phyloP scores from a whole-genome alignment of 2,797 vertebrate species.

The Cossypha niveicapilla region DNA sequence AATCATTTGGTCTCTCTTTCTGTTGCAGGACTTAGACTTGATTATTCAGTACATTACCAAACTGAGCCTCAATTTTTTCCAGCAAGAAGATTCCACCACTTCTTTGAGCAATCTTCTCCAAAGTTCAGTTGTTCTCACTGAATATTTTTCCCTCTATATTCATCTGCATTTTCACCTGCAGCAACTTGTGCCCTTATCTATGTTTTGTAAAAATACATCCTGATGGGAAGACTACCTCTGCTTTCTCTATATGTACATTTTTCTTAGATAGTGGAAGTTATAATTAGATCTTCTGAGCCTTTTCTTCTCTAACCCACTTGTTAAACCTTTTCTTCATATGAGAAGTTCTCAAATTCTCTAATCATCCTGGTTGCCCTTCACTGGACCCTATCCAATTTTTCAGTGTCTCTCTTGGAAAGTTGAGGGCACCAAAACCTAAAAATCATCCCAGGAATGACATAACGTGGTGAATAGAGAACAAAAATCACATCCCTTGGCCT shows the following conservation, averaged over 20 bases:
- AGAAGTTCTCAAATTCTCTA: not conserved
- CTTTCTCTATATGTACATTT: not conserved
- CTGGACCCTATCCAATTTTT: not conserved
- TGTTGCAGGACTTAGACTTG: not conserved
- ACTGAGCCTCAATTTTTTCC: not conserved
- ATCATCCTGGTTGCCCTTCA: not conserved
- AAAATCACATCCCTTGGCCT: not conserved
- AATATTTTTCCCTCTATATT: not conserved
- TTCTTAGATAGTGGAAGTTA: not conserved
- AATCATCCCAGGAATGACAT: not conserved
- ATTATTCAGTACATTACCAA: not conserved
- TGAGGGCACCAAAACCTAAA: not conserved
- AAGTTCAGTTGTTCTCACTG: not conserved
- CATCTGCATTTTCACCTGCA: not conserved
- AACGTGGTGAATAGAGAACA: not conserved
- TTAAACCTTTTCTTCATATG: not conserved
- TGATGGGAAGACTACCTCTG: not conserved
- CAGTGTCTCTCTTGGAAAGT: not conserved
- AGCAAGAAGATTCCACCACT: not conserved
- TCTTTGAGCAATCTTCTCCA: not conserved
- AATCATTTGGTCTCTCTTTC: not conserved
- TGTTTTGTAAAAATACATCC: not conserved
- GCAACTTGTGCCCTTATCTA: not conserved
- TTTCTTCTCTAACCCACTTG: not conserved
- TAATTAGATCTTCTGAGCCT: not conserved